Evolutionary conservation across 1,140 invertebrate species (phyloP).

Genomic region (Trachelipus rathkii): DNA sequence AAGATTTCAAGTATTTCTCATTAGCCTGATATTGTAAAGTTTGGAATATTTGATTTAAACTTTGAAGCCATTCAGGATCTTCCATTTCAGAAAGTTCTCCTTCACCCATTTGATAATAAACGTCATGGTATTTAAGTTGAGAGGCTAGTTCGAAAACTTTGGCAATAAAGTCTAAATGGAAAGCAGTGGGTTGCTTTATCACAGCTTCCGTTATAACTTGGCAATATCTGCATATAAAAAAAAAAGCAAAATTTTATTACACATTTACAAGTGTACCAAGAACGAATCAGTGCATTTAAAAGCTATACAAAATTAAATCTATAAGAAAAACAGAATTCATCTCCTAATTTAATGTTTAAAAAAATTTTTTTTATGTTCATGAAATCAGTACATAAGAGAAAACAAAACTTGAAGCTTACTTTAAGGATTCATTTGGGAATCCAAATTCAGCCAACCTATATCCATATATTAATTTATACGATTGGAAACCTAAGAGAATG

Average conservation of each 20-base stretch:
- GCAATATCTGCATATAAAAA: conserved; percentile 28
- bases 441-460: conserved; percentile 35
- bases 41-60: conserved; percentile 45
- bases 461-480: conserved; percentile 47
- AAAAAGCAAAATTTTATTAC: not conserved
- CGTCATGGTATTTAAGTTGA: conserved; percentile 75
- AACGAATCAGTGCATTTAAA: too few relatives aligned
- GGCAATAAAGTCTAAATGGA: conserved; percentile 54
- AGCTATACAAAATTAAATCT: too few relatives aligned
- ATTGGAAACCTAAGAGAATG: conserved; percentile 54
- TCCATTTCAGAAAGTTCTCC: conserved; percentile 49
- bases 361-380: too few relatives aligned
- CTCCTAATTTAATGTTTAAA: too few relatives aligned
- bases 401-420: conserved; percentile 51
- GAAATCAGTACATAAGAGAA: too few relatives aligned
- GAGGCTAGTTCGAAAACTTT: conserved; percentile 64
- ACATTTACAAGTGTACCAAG: too few relatives aligned
- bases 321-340: too few relatives aligned
- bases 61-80: conserved; percentile 54
- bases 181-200: conserved; percentile 14
- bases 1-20: not conserved
- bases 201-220: conserved; percentile 31
- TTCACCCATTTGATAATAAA: conserved; percentile 55
- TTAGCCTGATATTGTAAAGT: not conserved
- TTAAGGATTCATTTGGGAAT: conserved; percentile 62